A percentile compares a stretch with the other conserved stretches of the same genome.
These are phyloP conservation scores for Mesochorus sp. DNA, from an alignment of 2,888 invertebrate genomes.

Conservation along the genomic window DNA sequence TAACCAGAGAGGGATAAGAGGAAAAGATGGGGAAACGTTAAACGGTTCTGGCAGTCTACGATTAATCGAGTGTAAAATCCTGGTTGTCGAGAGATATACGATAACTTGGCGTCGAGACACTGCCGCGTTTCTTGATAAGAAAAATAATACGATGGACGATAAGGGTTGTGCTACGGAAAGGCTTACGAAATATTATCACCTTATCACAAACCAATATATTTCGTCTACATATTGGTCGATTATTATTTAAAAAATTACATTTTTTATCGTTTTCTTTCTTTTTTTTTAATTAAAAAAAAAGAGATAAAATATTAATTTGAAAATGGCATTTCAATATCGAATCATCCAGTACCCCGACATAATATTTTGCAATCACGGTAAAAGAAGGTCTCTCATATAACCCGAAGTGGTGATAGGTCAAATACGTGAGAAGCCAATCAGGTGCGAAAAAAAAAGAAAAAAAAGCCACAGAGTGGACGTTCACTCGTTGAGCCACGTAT, in stretches of 20 bases:
- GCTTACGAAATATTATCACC: no score
- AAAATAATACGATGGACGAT: not conserved
- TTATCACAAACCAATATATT: no score
- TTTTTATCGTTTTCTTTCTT: not conserved
- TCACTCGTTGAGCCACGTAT: slow-evolving; percentile 18
- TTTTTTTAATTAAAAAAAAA: no score
- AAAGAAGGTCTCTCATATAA: slow-evolving; percentile 17
- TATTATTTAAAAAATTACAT: not conserved
- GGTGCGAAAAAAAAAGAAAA: no score
- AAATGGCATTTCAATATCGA: slow-evolving; percentile 21
- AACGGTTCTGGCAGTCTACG: slow-evolving; percentile 36
- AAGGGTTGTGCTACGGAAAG: no score
- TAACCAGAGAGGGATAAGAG: not conserved
- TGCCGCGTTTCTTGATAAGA: not conserved
- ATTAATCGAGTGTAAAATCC: slow-evolving; percentile 30
- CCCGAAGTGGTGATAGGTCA: slow-evolving; percentile 30
- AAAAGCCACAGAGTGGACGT: slow-evolving; percentile 15
- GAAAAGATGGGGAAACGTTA: slow-evolving; percentile 26
- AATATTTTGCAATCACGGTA: not conserved
- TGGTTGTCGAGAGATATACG: not conserved
- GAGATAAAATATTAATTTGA: not conserved
- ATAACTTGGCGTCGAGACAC: no score
- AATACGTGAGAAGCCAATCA: slow-evolving; percentile 32
- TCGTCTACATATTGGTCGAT: not conserved
- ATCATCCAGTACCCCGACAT: not conserved